Evolutionary conservation across 2,113 vertebrate genomes (phyloP).

Genomic region (Mus spicilegus): DNA sequence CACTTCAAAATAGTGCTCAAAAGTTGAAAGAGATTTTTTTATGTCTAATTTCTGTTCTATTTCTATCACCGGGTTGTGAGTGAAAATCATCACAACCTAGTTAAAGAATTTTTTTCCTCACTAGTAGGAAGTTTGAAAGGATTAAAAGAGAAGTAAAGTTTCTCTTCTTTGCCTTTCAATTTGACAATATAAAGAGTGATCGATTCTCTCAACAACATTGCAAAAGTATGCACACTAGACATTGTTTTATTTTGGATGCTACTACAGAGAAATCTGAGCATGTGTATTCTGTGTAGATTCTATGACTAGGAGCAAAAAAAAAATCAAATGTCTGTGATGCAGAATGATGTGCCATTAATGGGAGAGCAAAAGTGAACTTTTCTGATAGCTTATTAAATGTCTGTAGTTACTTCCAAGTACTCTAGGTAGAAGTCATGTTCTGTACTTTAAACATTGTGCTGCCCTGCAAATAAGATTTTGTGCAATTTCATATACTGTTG

Average conservation of each 20-base stretch:
- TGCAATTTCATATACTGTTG: neutral
- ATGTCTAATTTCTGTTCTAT: slow-evolving; percentile 71
- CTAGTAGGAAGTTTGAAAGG: slow-evolving; percentile 51
- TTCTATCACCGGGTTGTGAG: slow-evolving; percentile 24
- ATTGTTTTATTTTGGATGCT: neutral
- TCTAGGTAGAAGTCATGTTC: neutral
- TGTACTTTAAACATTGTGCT: neutral
- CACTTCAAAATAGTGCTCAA: slow-evolving; percentile 73
- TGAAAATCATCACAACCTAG: slow-evolving; percentile 45
- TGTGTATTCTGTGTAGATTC: neutral
- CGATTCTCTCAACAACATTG: neutral
- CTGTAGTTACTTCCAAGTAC: neutral
- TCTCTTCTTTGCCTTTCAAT: slow-evolving; percentile 44
- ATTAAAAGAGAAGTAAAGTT: slow-evolving; percentile 58
- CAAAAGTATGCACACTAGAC: neutral
- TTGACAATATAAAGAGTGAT: slow-evolving; percentile 21
- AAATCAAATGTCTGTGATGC: neutral
- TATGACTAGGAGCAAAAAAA: neutral
- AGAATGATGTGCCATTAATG: neutral
- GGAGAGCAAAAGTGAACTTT: neutral
- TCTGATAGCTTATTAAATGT: neutral
- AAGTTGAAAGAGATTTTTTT: slow-evolving; percentile 78
- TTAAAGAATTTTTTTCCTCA: neutral
- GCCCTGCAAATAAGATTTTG: neutral
- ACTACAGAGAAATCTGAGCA: neutral